A percentile compares a stretch with the other conserved stretches of the same genome.
phyloP scores from a whole-genome alignment of 2,888 invertebrate genomes.

The Sceliomorpha sp. region DNA sequence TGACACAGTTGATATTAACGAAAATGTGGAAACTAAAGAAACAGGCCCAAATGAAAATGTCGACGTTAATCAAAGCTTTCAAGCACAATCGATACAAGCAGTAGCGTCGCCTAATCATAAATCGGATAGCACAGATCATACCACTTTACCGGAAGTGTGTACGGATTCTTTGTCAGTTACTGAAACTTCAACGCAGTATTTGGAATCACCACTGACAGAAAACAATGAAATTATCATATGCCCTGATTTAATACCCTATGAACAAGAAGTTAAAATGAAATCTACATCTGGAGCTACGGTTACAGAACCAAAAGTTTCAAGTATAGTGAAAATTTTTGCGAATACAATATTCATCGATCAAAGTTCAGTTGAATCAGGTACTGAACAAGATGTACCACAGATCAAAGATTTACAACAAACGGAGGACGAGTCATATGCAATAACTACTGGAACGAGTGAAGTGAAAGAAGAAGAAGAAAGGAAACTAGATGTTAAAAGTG shows the following conservation, averaged over 20 bases:
- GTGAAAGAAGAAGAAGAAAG: conserved; percentile 1
- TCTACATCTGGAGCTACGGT: conserved; percentile 10
- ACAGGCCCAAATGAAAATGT: conserved; percentile 82
- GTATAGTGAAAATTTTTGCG: conserved; percentile 62
- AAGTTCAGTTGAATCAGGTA: conserved; percentile 73
- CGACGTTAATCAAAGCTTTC: conserved; percentile 82
- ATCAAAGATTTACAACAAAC: conserved; percentile 15
- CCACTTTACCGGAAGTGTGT: conserved; percentile 71
- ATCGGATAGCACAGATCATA: conserved; percentile 75
- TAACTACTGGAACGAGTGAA: conserved; percentile 1
- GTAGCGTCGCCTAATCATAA: conserved; percentile 71
- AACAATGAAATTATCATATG: conserved; percentile 70
- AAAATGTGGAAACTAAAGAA: conserved; percentile 81
- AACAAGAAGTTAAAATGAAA: conserved; percentile 63
- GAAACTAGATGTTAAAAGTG: background rate
- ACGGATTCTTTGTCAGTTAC: conserved; percentile 76
- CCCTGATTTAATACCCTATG: conserved; percentile 71
- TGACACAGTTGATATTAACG: conserved; percentile 90
- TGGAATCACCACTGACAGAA: conserved; percentile 76
- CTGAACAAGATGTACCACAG: conserved; percentile 63
- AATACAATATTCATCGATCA: conserved; percentile 74
- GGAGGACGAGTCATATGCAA: background rate
- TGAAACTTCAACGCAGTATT: conserved; percentile 74
- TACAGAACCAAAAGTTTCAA: conserved; percentile 49
- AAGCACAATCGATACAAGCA: conserved; percentile 59